These are phyloP conservation scores for Megalopta genalis DNA, from an alignment of 1,140 invertebrate genomes.

Conservation along the genomic window DNA sequence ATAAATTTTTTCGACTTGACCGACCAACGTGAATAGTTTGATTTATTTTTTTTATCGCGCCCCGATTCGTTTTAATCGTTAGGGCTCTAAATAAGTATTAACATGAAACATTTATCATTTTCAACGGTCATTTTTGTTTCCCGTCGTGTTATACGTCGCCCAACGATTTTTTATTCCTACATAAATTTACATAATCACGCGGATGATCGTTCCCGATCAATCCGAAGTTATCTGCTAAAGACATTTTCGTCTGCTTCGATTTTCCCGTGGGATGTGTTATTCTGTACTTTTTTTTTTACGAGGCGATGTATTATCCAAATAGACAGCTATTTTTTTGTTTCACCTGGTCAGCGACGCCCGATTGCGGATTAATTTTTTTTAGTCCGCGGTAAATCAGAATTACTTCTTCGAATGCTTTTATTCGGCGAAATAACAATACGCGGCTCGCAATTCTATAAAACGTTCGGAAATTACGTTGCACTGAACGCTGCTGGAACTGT, in stretches of 20 bases:
- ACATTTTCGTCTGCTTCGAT: neutral
- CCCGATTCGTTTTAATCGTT: constrained; percentile 5
- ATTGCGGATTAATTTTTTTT: constrained; percentile 20
- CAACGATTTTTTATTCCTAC: neutral
- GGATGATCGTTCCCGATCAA: constrained; percentile 13
- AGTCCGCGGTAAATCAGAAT: neutral
- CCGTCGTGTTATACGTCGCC: neutral
- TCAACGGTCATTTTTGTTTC: constrained; percentile 5
- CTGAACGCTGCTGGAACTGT: neutral
- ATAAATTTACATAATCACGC: constrained; percentile 25
- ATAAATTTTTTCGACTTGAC: neutral
- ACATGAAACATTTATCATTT: neutral
- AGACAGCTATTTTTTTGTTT: neutral
- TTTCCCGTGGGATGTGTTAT: neutral
- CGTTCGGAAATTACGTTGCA: neutral
- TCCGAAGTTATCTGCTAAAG: constrained; percentile 4
- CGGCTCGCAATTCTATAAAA: neutral
- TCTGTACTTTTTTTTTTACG: neutral
- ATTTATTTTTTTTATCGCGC: constrained; percentile 1
- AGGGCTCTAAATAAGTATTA: constrained; percentile 16
- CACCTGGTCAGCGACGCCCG: neutral
- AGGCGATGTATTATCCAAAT: constrained; percentile 1
- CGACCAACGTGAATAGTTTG: neutral
- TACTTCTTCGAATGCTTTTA: neutral
- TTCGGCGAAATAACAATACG: neutral